Conservation (phyloP, 2,888 invertebrate genomes). For the Hirtodrosophila histrioides region DNA sequence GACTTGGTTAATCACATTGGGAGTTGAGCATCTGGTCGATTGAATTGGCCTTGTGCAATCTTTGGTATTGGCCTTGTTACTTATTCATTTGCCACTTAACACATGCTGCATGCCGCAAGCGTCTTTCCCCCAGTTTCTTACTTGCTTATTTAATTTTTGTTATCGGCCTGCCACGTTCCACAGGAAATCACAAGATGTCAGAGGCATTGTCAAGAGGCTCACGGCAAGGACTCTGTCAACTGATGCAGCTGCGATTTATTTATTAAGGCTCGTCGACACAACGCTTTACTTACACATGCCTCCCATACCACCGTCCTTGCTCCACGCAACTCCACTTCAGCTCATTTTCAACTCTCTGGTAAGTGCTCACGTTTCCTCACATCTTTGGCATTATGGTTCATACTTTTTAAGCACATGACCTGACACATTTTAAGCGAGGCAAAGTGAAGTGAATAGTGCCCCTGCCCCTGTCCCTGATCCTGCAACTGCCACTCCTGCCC, state of each 20-base stretch:
- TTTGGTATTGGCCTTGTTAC: constrained; percentile 42
- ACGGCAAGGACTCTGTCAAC: constrained; percentile 44
- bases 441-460: constrained; percentile 64
- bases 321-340: constrained; percentile 2
- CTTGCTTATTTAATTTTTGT: constrained; percentile 57
- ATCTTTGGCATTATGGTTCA: constrained; percentile 49
- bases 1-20: constrained; percentile 29
- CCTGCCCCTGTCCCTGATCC: constrained; percentile 13
- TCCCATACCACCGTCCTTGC: not conserved
- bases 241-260: constrained; percentile 73
- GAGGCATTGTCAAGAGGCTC: constrained; percentile 55
- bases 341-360: constrained; percentile 43
- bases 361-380: constrained; percentile 55
- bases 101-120: constrained; percentile 28
- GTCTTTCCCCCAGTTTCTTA: constrained; percentile 16
- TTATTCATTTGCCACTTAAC: constrained; percentile 47
- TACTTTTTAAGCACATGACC: constrained; percentile 67
- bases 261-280: constrained; percentile 56
- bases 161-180: constrained; percentile 59
- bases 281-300: constrained; percentile 1
- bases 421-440: constrained; percentile 66
- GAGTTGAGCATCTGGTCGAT: constrained; percentile 5
- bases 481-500: not conserved
- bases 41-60: constrained; percentile 38
- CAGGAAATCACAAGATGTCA: constrained; percentile 66